Percentiles rank a stretch among this genome's conserved stretches.
phyloP scores from a whole-genome alignment of 2,113 vertebrate genomes.

The Pedionomus torquatus region DNA sequence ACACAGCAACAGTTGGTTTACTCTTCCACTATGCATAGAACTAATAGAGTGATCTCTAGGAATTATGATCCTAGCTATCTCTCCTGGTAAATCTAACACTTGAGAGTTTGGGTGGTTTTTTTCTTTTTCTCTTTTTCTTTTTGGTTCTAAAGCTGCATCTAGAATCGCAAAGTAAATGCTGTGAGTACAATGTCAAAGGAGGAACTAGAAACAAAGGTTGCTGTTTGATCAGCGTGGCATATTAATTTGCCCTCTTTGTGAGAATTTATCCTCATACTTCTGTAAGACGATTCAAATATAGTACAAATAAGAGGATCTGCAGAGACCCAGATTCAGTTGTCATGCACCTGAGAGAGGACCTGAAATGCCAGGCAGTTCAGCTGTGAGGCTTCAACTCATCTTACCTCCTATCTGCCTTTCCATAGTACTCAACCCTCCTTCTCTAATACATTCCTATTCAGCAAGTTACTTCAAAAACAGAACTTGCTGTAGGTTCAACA shows the following conservation, averaged over 20 bases:
- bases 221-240: accelerated
- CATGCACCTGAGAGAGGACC: not conserved
- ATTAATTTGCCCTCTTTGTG: not conserved
- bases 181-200: not conserved
- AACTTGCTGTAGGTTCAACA: not conserved
- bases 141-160: not conserved
- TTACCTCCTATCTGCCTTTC: not conserved
- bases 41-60: not conserved
- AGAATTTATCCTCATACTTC: not conserved
- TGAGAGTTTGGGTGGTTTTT: not conserved
- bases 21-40: not conserved
- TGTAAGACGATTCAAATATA: not conserved
- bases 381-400: not conserved
- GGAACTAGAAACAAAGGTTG: not conserved
- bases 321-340: not conserved
- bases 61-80: not conserved
- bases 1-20: not conserved
- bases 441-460: not conserved
- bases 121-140: accelerated
- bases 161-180: not conserved
- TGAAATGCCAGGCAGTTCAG: not conserved
- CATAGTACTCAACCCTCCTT: not conserved
- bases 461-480: not conserved
- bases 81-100: not conserved
- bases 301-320: not conserved